Evolutionary conservation across 2,888 invertebrate species (phyloP), one percentile per base, ranked within the genome.

Genomic region (Netelia melanura): DNA sequence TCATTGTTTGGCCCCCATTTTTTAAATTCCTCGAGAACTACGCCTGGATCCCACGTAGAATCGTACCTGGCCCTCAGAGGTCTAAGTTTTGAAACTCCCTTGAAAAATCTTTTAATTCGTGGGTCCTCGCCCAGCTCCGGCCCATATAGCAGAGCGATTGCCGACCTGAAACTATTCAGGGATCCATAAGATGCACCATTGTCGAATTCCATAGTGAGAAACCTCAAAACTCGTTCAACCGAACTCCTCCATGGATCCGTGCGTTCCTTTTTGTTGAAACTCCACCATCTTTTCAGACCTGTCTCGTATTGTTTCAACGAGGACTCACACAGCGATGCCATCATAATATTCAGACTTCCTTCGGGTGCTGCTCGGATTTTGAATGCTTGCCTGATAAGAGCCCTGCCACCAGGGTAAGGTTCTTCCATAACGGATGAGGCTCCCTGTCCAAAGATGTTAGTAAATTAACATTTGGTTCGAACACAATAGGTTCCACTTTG

Each of bases 331-430:
- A 81, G n/a, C 14, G 81, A 84, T n/a, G 70, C 71, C 2, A 78
- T 17, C 9, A 68, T 25, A 14, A 77, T 67, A 1, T 48, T 2
- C 0, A 67, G 43, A n/a, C 65, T 23, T 30, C 52, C 0, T 3
- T 75, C 70, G 3, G 75, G 62, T 2, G 64, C 61, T n/a, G 38
- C 38, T 67, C 43, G 17, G 72, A 8, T 6, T 10, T 1, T 43
- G 0, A 77, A 11, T 10, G 84, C 74, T 23, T 83, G 21, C 48
- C n/a, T 17, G 83, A 81, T 67, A 85, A 78, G 14, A 23, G 25
- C 21, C 54, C 83, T 17, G 76, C 84, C 43, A 75, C 82, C 83
- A 85, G 83, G 64, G 85, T 71, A 75, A 83, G 61, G 0, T 23
- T 67, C 68, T 72, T 58, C 43, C 30, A 48, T 6, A 71, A 68